phyloP scores from a whole-genome alignment of 1,140 invertebrate genomes.

The Cyphomyrmex costatus region DNA sequence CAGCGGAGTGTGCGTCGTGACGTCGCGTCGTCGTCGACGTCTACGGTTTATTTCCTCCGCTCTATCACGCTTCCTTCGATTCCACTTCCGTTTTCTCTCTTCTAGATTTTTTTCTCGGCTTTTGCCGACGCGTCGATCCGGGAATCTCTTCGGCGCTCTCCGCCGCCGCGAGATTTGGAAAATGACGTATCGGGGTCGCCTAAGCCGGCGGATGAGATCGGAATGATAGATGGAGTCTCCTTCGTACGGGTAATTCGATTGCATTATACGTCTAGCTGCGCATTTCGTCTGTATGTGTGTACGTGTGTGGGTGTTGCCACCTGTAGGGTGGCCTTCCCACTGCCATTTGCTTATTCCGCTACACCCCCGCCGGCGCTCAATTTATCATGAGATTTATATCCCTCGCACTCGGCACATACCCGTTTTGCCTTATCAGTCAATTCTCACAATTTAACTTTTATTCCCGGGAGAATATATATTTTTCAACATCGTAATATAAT shows the following conservation, averaged over 20 bases:
- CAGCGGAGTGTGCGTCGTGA: not conserved
- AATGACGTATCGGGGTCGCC: conserved; percentile 75
- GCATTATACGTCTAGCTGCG: conserved; percentile 69
- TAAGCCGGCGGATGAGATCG: conserved; percentile 74
- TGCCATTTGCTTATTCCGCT: conserved; percentile 62
- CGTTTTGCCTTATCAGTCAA: conserved; percentile 50
- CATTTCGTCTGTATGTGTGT: conserved; percentile 19
- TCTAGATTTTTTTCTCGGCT: not conserved
- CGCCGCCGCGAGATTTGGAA: conserved; percentile 72
- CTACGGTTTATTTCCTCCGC: conserved; percentile 40
- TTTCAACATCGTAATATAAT: not conserved
- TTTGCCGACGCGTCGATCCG: conserved; percentile 62
- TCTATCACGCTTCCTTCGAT: conserved; percentile 11
- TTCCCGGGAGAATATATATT: not conserved
- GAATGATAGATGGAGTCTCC: conserved; percentile 77
- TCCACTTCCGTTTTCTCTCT: not conserved
- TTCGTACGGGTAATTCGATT: conserved; percentile 66
- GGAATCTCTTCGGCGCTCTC: conserved; percentile 64
- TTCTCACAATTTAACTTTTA: conserved; percentile 50
- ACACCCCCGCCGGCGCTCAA: conserved; percentile 48
- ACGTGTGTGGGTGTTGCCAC: conserved; percentile 58
- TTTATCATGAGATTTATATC: conserved; percentile 68
- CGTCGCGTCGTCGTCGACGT: conserved; percentile 53
- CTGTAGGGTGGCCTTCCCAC: conserved; percentile 63
- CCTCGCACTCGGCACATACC: conserved; percentile 45